Base-by-base conservation (phyloP, 2,888 invertebrate species). In the Apoda limacodes region DNA sequence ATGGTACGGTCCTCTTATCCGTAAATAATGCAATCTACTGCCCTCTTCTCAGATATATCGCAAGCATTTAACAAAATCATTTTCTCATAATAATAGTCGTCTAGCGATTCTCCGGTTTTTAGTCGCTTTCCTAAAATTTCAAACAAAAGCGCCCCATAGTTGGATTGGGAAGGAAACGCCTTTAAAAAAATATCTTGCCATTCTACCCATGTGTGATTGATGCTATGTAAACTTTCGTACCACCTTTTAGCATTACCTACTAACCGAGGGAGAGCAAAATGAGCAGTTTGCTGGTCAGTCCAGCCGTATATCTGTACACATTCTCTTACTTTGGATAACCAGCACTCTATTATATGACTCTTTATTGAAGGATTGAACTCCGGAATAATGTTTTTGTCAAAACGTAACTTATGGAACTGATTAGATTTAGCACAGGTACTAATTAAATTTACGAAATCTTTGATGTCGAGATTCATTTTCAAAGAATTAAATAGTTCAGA, bases 81-180 rank as follows among this genome's bases (percentile, higher is more conserved):
- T 30, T 35, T 39, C 2, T 35, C 31, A 15, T 33, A 34, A 27
- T 33, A 39, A 13, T 39, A 39, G 6, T 35, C 35, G n/a, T 40
- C 39, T 11, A 40, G 4, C 12, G 24, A 26, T 6, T 34, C 34
- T 2, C 34, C 34, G 10, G 26, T 6, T 19, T 19, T 40, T 2
- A 30, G n/a, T 9, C 34, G 19, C 10, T 32, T 26, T 5, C 34
- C 32, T 4, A 40, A 14, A 36, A 40, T 40, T 9, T 31, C 28
- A 2, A 29, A 4, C n/a, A 39, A 26, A 6, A 39, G 10, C 9
- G 4, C 25, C 1, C 32, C 34, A 17, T 40, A 40, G 22, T 34
- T 32, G 5, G 28, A 28, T 15, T 34, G 28, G 4, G 21, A 25
- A 4, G 39, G 39, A 13, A 22, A 32, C 5, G 31, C 31, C n/a